Conservation (phyloP, 2,888 invertebrate species). For the Mesochorus sp. region DNA sequence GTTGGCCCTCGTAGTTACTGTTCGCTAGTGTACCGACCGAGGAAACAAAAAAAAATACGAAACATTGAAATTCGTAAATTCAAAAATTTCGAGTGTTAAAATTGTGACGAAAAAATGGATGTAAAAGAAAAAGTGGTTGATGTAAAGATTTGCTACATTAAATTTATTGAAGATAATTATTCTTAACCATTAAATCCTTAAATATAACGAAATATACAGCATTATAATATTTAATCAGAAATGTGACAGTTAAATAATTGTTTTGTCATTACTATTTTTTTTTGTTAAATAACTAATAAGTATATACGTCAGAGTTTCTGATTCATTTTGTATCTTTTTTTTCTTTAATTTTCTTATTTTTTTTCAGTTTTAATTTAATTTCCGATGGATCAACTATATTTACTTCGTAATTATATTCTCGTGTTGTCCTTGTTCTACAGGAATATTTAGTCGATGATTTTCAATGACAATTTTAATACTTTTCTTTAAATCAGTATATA, state of each 20-base stretch:
- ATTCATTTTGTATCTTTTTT: no score
- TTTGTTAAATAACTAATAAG: no score
- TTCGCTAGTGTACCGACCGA: neutral
- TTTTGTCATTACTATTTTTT: constrained; percentile 2
- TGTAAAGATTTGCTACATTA: constrained; percentile 50
- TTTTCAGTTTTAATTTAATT: constrained; percentile 6
- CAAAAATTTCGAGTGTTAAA: neutral
- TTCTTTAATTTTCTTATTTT: neutral
- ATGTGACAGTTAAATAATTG: constrained; percentile 46
- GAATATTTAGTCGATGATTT: constrained; percentile 12
- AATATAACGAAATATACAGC: constrained; percentile 55
- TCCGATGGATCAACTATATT: constrained; percentile 6
- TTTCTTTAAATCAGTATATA: neutral
- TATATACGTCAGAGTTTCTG: no score
- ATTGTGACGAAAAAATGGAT: neutral
- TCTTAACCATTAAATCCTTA: constrained; percentile 56
- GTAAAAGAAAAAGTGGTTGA: neutral
- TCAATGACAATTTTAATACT: neutral
- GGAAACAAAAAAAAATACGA: neutral
- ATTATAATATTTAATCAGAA: constrained; percentile 30
- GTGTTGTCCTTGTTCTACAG: constrained; percentile 7
- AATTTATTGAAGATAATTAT: constrained; percentile 55
- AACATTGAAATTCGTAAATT: neutral
- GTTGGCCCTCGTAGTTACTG: neutral
- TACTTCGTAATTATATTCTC: neutral